Percentiles rank a stretch among this genome's conserved stretches.
phyloP scores from a whole-genome alignment of 2,888 invertebrate genomes.

The Nasonovia ribisnigri region DNA sequence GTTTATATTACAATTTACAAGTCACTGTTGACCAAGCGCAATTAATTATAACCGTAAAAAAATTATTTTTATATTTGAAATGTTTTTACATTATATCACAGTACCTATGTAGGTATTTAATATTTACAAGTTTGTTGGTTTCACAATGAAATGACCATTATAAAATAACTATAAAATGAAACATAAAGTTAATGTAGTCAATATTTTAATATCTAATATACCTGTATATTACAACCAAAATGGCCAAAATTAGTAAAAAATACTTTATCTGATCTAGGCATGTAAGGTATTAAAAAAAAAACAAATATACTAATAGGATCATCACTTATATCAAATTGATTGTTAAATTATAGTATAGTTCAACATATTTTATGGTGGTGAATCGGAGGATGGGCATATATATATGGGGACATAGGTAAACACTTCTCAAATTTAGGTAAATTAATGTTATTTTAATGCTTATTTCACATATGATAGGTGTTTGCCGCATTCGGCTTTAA shows the following conservation, averaged over 20 bases:
- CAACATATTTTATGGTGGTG: neutral
- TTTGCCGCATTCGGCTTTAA: too few relatives aligned
- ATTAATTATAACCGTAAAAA: neutral
- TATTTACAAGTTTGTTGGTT: neutral
- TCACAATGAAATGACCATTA: neutral
- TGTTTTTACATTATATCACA: neutral
- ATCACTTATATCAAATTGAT: too few relatives aligned
- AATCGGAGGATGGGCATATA: neutral
- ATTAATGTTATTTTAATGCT: too few relatives aligned
- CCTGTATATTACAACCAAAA: neutral
- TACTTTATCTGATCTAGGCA: neutral
- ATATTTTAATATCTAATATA: neutral
- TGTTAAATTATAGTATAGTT: neutral
- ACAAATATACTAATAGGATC: too few relatives aligned
- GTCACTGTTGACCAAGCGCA: neutral
- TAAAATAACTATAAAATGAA: neutral
- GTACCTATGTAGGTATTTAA: neutral
- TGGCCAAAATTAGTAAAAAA: neutral
- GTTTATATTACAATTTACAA: neutral
- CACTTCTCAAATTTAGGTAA: too few relatives aligned
- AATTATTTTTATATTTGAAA: neutral
- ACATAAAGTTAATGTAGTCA: neutral
- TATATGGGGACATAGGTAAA: too few relatives aligned
- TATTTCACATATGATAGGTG: too few relatives aligned
- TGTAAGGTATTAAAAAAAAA: too few relatives aligned